These are phyloP conservation scores for Oithona nana DNA, from an alignment of 2,888 invertebrate species.

Conservation along the genomic window DNA sequence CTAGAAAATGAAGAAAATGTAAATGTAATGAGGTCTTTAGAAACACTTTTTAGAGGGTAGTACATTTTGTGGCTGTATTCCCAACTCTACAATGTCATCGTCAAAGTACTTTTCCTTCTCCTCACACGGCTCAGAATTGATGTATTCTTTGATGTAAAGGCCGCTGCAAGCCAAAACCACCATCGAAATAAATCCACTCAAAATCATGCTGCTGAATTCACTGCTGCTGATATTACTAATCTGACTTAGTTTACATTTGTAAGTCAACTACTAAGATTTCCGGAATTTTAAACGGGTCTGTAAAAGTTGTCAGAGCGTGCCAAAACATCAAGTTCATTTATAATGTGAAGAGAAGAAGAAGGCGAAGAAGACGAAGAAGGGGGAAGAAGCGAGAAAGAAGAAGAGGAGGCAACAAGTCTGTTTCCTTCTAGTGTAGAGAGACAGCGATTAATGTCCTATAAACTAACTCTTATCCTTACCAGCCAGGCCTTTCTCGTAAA, in stretches of 20 bases:
- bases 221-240: too few species aligned
- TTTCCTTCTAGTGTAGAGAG: background rate
- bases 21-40: background rate
- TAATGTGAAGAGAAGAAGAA: background rate
- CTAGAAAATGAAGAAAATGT: too few species aligned
- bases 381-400: background rate
- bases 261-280: too few species aligned
- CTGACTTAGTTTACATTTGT: too few species aligned
- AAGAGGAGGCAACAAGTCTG: background rate
- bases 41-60: background rate
- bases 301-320: too few species aligned
- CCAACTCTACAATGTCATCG: background rate
- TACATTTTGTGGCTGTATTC: background rate
- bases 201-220: too few species aligned
- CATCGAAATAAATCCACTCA: too few species aligned
- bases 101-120: too few species aligned
- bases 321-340: background rate
- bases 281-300: too few species aligned
- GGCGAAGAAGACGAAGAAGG: background rate
- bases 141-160: too few species aligned
- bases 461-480: background rate
- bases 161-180: too few species aligned
- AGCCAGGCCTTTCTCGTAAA: background rate
- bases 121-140: too few species aligned
- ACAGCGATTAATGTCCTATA: background rate